Base-by-base conservation (phyloP, 92 coral and sea anemone species). In the Parazoanthus swiftii region DNA sequence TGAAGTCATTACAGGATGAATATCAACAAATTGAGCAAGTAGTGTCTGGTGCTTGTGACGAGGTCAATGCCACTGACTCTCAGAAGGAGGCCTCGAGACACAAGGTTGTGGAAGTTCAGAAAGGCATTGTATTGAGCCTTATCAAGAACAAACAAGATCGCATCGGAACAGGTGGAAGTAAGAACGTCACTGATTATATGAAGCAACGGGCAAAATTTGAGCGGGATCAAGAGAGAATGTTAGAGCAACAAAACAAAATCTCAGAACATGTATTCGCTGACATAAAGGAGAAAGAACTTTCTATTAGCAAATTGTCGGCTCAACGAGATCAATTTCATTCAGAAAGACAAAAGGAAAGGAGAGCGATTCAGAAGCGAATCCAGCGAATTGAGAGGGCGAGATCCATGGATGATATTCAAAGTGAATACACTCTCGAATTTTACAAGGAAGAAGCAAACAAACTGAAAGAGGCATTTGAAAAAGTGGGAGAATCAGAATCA, bases 381-480 rank as follows among this genome's bases (percentile, higher is more conserved):
- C 91, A 88, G 85, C 86, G 98, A 35, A 91, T 93, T 38, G 89
- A 90, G 43, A 92, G 93, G 65, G 89, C 90, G 35, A 93, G 90
- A 91, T 38, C 90, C 0, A 71, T 92, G 20, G 94, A 79, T 85
- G 98, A 95, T 76, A 91, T 95, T 37, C 96, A 95, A 58, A 93
- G 91, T 68, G 96, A 89, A 66, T 95, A 95, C 70, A 88, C 94
- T 8, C 74, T 95, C 73, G 98, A 95, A 81, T 90, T 85, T 84
- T 92, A 91, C 76, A 93, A 84, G 48, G 98, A 95, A 81, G 98
- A 95, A 86, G 88, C 94, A 11, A 93, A 81, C 79, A 95, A 95
- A 81, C 94, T 95, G 3, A 89, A 90, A 54, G 98, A 95, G 78
- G 93, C 98, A 23, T 95, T 86, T 74, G 98, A 95, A 79, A 93